phyloP scores from a whole-genome alignment of 2,113 vertebrate species.

The Pollimyrus isidori region DNA sequence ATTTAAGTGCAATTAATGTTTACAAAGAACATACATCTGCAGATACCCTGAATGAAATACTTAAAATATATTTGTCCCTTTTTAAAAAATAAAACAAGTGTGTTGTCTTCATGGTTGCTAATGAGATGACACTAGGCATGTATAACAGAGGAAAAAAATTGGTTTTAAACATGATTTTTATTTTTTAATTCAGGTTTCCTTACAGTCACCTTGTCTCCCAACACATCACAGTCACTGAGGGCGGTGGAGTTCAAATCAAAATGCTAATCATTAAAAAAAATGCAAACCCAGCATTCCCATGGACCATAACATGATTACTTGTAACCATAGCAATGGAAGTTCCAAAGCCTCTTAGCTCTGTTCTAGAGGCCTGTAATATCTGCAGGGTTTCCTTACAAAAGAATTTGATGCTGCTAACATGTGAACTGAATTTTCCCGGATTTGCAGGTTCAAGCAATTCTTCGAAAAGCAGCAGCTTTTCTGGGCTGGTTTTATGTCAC shows the following conservation, averaged over 20 bases:
- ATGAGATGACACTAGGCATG: neutral
- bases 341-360: neutral
- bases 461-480: neutral
- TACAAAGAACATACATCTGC: neutral
- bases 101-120: neutral
- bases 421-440: neutral
- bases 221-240: constrained; percentile 17
- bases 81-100: neutral
- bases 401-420: neutral
- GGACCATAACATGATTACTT: neutral
- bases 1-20: neutral
- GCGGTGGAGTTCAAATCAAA: constrained; percentile 11
- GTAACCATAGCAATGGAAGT: neutral
- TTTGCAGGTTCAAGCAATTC: neutral
- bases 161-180: constrained; percentile 25
- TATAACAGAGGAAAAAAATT: neutral
- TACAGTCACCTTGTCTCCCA: constrained; percentile 12
- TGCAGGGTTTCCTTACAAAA: neutral
- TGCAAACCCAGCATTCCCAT: constrained; percentile 15
- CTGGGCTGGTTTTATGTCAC: neutral
- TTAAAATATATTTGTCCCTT: neutral
- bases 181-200: constrained; percentile 20
- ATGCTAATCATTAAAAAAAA: constrained; percentile 25
- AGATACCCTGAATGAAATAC: neutral
- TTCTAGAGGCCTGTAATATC: neutral